Percentiles rank a stretch among this genome's conserved stretches.
Evolutionary conservation across 2,888 invertebrate genomes (phyloP).

Genomic region (Agriotes lineatus): DNA sequence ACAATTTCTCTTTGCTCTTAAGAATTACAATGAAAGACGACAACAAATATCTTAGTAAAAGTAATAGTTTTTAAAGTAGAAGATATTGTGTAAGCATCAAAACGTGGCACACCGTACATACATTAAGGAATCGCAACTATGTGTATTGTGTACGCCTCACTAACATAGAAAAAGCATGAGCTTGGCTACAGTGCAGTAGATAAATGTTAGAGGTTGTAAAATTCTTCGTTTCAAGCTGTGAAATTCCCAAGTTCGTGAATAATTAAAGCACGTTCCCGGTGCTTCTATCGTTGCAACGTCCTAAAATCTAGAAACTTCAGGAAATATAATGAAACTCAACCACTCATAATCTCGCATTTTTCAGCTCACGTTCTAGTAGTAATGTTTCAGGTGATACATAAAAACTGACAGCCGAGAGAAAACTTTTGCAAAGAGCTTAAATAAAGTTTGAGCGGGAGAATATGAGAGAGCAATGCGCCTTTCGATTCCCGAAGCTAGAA

Average conservation of each 20-base stretch:
- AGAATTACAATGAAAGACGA: too few species aligned
- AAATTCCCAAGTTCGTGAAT: slow-evolving; percentile 3
- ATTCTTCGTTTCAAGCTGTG: neutral
- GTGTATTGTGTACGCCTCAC: too few species aligned
- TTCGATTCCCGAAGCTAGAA: slow-evolving; percentile 23
- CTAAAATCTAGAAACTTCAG: slow-evolving; percentile 31
- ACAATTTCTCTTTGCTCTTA: too few species aligned
- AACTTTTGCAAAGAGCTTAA: slow-evolving; percentile 47
- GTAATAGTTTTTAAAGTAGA: too few species aligned
- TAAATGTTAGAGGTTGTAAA: neutral
- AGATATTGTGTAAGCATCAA: too few species aligned
- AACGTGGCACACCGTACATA: too few species aligned
- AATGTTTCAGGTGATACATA: slow-evolving; percentile 46
- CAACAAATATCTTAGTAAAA: too few species aligned
- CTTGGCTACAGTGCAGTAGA: too few species aligned
- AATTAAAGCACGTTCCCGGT: slow-evolving; percentile 30
- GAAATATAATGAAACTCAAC: slow-evolving; percentile 38
- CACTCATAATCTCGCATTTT: slow-evolving; percentile 39
- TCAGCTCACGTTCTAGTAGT: slow-evolving; percentile 41
- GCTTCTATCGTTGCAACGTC: slow-evolving; percentile 15
- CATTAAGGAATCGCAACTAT: too few species aligned
- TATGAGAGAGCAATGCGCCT: slow-evolving; percentile 35
- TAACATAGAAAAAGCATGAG: too few species aligned
- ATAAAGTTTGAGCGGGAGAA: slow-evolving; percentile 40
- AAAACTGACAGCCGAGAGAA: slow-evolving; percentile 47